Conservation (phyloP, 92 coral and sea anemone genomes). For the Montipora capitata region DNA sequence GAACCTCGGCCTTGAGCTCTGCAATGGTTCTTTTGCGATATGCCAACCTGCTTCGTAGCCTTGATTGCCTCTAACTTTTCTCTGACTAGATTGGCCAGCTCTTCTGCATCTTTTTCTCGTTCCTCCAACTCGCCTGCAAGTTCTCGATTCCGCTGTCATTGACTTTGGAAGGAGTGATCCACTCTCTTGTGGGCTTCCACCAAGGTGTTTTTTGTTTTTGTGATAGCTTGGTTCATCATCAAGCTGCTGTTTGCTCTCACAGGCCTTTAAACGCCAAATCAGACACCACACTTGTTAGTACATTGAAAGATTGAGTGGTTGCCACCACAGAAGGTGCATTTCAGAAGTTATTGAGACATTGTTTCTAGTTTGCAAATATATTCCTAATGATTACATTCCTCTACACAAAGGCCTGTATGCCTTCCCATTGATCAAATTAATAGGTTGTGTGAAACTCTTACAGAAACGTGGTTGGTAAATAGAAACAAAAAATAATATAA, state of each 20-base stretch:
- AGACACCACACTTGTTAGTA: too few species aligned
- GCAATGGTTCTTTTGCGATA: conserved; percentile 3
- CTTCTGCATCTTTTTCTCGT: conserved; percentile 14
- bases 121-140: not conserved
- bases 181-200: not conserved
- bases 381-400: too few species aligned
- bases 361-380: too few species aligned
- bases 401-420: too few species aligned
- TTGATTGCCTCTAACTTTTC: conserved; percentile 16
- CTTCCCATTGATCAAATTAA: too few species aligned
- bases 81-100: conserved; percentile 12
- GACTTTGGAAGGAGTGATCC: not conserved
- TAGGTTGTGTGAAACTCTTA: too few species aligned
- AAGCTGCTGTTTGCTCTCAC: not conserved
- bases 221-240: conserved; percentile 9
- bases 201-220: not conserved
- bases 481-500: too few species aligned
- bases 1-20: conserved; percentile 19
- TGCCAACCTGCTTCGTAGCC: not conserved
- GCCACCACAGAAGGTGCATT: too few species aligned
- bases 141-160: not conserved
- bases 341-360: too few species aligned
- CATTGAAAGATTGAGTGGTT: too few species aligned
- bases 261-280: too few species aligned
- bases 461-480: too few species aligned